A percentile compares a stretch with the other conserved stretches of the same genome.
Evolutionary conservation across 2,888 invertebrate genomes (phyloP).

Genomic region (Tribolium freemani): DNA sequence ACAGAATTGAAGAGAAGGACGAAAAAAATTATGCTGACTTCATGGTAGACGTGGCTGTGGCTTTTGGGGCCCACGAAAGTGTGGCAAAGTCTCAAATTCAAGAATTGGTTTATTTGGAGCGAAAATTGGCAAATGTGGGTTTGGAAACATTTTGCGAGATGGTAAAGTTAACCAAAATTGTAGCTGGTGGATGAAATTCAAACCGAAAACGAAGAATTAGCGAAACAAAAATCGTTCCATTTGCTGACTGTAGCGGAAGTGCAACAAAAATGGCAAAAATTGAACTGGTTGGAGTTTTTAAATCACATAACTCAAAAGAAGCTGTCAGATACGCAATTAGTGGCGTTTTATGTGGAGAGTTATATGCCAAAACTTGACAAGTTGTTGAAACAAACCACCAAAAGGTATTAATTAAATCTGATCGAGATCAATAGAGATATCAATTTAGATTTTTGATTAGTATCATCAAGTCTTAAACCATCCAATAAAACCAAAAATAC

Average conservation of each 20-base stretch:
- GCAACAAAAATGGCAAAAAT: conserved; percentile 34
- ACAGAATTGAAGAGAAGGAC: conserved; percentile 28
- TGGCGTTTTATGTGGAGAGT: conserved; percentile 26
- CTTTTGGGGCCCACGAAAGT: conserved; percentile 44
- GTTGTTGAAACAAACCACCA: conserved; percentile 41
- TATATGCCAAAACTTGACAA: conserved; percentile 46
- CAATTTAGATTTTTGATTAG: background rate
- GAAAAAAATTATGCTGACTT: conserved; percentile 47
- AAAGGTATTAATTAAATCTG: conserved; percentile 38
- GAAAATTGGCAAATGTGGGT: conserved; percentile 44
- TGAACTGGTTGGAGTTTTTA: conserved; percentile 38
- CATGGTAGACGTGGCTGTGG: conserved; percentile 47
- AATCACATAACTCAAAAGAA: conserved; percentile 33
- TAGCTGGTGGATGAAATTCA: conserved; percentile 20
- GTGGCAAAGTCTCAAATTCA: conserved; percentile 43
- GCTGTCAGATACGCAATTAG: conserved; percentile 33
- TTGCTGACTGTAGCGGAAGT: conserved; percentile 23
- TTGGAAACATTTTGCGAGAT: background rate
- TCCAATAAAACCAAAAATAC: too few species aligned
- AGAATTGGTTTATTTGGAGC: conserved; percentile 43
- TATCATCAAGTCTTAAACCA: too few species aligned
- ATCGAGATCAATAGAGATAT: background rate
- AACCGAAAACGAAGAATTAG: conserved; percentile 8
- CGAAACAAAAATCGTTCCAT: background rate
- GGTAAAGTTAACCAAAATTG: background rate